Evolutionary conservation across 2,797 vertebrate species (phyloP), one percentile per base, ranked within the genome.

Genomic region (Pangasius mekongensis): DNA sequence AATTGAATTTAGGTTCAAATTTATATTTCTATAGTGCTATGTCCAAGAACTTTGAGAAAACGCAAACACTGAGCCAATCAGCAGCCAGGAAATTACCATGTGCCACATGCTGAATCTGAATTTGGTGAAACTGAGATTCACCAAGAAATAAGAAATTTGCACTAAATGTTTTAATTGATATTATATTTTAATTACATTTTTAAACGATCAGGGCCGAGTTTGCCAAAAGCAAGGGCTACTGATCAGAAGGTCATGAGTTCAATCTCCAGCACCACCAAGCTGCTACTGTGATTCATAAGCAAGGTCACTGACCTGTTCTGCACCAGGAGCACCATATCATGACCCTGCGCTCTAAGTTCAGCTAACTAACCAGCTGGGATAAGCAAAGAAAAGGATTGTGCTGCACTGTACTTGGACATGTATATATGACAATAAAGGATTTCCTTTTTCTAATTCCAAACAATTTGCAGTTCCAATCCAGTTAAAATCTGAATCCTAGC

Each of bases 311-410:
- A 58, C 66, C 52, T 73, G 49, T 73, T 58, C 30, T 85, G 49
- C 67, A 58, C 39, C 11, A 27, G 49, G 52, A 58, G 11, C 67
- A 85, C 47, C 3, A 14, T 66, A 30, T 36, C 49, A 33, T 56
- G n/a, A 84, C 33, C 83, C 18, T 36, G 66, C 0, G 4, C 6
- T 54, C n/a, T 54, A 22, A 71, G n/a, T 30, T 7, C 43, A 64
- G 18, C 64, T 84, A 67, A 84, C 47, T 52, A 69, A 49, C 62
- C 83, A 69, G 64, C 20, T 24, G 24, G 49, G n/a, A 71, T 71
- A 54, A 27, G 6, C n/a, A 36, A 71, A 84, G 9, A 85, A 36
- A 73, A 39, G 2, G 10, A 67, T 47, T 67, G 27, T 20, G 36
- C 39, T n/a, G n/a, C 20, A 62, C 30, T 64, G 13, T 64, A 24